Evolutionary conservation across 2,797 vertebrate genomes (phyloP).

Genomic region (Allobates femoralis): DNA sequence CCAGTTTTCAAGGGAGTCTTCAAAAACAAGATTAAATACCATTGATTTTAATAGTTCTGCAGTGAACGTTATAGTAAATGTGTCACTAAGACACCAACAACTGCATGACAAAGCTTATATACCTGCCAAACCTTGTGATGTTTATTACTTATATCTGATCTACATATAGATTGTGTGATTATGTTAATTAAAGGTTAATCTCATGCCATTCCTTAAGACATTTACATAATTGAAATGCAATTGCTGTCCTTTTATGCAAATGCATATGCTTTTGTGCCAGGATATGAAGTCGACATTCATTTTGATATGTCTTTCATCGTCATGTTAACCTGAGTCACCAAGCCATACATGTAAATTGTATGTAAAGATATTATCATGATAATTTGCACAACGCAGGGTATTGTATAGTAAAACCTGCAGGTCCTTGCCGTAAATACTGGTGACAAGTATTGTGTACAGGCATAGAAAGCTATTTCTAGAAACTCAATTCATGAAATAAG

Average conservation of each 20-base stretch:
- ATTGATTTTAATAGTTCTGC: background rate
- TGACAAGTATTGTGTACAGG: conserved; percentile 14
- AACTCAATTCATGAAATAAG: conserved; percentile 38
- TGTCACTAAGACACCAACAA: background rate
- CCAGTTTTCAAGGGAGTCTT: background rate
- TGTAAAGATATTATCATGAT: background rate
- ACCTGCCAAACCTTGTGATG: background rate
- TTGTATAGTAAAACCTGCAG: background rate
- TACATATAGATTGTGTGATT: conserved; percentile 38
- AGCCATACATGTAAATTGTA: background rate
- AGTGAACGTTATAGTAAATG: background rate
- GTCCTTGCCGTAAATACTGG: background rate
- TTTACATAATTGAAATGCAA: conserved; percentile 20
- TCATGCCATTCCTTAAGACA: background rate
- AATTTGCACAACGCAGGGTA: no score
- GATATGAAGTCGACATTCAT: background rate
- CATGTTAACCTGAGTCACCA: background rate
- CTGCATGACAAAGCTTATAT: background rate
- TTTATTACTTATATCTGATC: background rate
- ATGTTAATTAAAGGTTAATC: conserved; percentile 35
- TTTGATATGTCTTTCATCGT: background rate
- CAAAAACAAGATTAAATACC: background rate
- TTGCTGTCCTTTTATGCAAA: conserved; percentile 1
- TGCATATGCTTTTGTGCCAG: background rate
- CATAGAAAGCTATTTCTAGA: conserved; percentile 55